These are phyloP conservation scores for Chlorocebus sabaeus DNA, from an alignment of 2,113 vertebrate genomes.

Conservation along the genomic window DNA sequence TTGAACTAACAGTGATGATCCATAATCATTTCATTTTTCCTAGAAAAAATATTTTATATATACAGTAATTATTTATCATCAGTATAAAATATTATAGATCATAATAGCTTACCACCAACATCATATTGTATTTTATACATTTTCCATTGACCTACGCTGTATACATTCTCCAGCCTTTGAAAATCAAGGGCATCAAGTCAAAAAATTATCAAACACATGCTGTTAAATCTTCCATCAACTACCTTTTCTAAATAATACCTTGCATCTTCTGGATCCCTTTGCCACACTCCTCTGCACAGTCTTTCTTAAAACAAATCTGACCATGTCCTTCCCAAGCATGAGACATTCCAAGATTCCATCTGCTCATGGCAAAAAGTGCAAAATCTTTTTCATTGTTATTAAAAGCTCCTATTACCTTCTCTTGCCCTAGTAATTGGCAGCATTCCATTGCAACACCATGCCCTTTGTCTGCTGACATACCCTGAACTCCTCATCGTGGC, in stretches of 20 bases:
- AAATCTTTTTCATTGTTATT: background rate
- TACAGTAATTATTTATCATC: background rate
- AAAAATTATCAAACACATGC: background rate
- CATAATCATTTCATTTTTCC: background rate
- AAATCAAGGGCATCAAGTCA: background rate
- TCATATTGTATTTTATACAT: background rate
- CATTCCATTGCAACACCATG: no score
- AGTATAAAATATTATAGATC: background rate
- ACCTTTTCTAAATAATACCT: background rate
- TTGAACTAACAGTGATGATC: background rate
- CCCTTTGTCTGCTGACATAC: background rate
- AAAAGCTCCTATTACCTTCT: background rate
- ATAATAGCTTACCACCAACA: background rate
- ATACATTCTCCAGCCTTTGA: background rate
- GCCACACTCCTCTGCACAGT: background rate
- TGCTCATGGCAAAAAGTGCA: background rate
- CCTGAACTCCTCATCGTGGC: background rate
- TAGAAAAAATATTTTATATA: background rate
- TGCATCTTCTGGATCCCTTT: background rate
- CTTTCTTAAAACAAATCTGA: background rate
- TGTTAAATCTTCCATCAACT: background rate
- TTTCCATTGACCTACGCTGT: background rate
- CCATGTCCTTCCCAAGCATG: background rate
- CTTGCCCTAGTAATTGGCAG: background rate
- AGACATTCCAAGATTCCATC: background rate